Conservation (phyloP, 2,797 vertebrate species). For the Choloepus didactylus region DNA sequence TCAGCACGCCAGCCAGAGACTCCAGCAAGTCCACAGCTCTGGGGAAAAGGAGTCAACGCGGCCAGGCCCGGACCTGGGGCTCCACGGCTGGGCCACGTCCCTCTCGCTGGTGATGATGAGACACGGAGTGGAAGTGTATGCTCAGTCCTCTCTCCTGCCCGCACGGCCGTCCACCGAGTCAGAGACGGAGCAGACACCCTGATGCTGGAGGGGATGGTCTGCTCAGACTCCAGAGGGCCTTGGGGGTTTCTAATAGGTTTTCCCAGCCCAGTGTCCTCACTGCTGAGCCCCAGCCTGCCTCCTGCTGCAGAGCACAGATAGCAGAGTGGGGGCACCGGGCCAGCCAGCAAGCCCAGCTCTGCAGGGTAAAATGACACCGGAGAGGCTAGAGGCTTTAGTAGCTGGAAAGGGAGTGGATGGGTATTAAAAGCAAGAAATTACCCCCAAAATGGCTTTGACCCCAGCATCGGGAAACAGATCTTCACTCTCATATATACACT, state of each 20-base stretch:
- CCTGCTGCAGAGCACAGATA: not conserved
- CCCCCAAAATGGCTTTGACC: not conserved
- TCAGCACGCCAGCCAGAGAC: not conserved
- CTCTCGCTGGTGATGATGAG: rapidly evolving
- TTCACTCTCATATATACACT: rapidly evolving
- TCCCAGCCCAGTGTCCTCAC: not conserved
- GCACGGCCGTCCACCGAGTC: not conserved
- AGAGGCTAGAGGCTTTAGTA: not conserved
- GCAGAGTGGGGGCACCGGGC: not conserved
- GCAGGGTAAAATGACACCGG: not conserved
- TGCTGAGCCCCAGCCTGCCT: not conserved
- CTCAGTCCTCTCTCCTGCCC: rapidly evolving
- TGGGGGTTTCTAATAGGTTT: not conserved
- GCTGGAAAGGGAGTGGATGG: not conserved
- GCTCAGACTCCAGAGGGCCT: no score
- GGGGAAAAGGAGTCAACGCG: not conserved
- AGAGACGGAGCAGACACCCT: rapidly evolving
- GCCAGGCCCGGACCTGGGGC: rapidly evolving
- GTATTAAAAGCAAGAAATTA: not conserved
- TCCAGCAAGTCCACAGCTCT: rapidly evolving
- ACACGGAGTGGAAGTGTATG: rapidly evolving
- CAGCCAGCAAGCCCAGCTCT: not conserved
- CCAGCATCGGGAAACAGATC: not conserved
- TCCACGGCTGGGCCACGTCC: rapidly evolving
- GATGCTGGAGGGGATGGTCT: not conserved